Evolutionary conservation across 2,888 invertebrate species (phyloP).

Genomic region (Xanthostigma xanthostigma): DNA sequence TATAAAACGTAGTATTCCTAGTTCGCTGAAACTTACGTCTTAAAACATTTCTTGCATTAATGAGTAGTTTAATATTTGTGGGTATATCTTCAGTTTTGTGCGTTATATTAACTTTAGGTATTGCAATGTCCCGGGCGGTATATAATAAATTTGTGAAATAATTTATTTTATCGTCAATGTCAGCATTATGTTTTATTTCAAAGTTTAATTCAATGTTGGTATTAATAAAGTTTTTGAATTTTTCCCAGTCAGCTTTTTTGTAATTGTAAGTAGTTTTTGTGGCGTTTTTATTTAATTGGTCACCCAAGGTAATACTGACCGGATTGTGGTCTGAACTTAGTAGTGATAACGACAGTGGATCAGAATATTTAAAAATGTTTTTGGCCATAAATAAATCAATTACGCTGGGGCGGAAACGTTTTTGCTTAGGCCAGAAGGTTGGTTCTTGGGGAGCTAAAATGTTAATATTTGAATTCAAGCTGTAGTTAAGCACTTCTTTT

Average conservation of each 20-base stretch:
- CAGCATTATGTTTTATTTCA: conserved; percentile 1
- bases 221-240: too few species aligned
- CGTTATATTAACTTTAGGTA: too few species aligned
- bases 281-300: background rate
- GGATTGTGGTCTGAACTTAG: conserved; percentile 16
- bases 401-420: conserved; percentile 11
- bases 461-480: conserved; percentile 8
- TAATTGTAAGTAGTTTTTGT: too few species aligned
- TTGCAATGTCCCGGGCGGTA: background rate
- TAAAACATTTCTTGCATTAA: too few species aligned
- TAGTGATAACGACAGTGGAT: too few species aligned
- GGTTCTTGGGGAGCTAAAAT: conserved; percentile 13
- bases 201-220: conserved; percentile 2
- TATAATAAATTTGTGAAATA: background rate
- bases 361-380: conserved; percentile 12
- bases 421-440: too few species aligned
- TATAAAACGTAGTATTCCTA: too few species aligned
- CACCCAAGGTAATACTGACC: conserved; percentile 8
- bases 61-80: too few species aligned
- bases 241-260: too few species aligned
- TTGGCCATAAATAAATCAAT: conserved; percentile 16
- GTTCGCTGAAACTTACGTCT: too few species aligned
- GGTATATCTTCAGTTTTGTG: too few species aligned
- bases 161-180: background rate
- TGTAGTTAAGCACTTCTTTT: conserved; percentile 9